Evolutionary conservation across 2,797 vertebrate genomes (phyloP).

Genomic region (Aphelocoma californica): DNA sequence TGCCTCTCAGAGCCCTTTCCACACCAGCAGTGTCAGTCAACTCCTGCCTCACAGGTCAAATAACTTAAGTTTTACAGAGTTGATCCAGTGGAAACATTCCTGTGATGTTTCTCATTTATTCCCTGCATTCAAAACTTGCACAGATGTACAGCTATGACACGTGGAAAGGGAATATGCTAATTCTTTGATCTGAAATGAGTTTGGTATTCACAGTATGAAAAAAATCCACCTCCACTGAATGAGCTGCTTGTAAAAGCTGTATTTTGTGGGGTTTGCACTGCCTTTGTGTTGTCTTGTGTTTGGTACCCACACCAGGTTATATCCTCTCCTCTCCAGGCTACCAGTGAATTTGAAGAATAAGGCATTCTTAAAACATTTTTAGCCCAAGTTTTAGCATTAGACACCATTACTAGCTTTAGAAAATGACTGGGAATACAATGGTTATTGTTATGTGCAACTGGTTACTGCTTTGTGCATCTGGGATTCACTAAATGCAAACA

Average conservation of each 20-base stretch:
- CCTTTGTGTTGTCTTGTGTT: background rate
- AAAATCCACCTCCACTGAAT: background rate
- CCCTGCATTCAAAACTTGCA: background rate
- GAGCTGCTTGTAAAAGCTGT: background rate
- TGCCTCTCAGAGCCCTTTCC: background rate
- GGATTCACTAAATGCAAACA: background rate
- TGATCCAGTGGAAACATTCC: background rate
- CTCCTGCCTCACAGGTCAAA: background rate
- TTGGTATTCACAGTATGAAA: background rate
- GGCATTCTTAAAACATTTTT: background rate
- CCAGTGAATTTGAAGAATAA: background rate
- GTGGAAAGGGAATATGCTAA: background rate
- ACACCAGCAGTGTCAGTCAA: background rate
- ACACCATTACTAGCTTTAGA: background rate
- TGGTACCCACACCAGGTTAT: background rate
- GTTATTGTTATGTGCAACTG: background rate
- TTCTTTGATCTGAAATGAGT: background rate
- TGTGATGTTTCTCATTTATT: background rate
- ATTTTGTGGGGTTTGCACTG: background rate
- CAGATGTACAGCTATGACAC: accelerated
- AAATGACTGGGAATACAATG: background rate
- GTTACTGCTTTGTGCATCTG: background rate
- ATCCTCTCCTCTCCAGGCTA: background rate
- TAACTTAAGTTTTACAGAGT: background rate
- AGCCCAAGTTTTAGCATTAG: background rate